Base-by-base conservation (phyloP, 2,797 vertebrate species). In the Paratrypauchen microcephalus region DNA sequence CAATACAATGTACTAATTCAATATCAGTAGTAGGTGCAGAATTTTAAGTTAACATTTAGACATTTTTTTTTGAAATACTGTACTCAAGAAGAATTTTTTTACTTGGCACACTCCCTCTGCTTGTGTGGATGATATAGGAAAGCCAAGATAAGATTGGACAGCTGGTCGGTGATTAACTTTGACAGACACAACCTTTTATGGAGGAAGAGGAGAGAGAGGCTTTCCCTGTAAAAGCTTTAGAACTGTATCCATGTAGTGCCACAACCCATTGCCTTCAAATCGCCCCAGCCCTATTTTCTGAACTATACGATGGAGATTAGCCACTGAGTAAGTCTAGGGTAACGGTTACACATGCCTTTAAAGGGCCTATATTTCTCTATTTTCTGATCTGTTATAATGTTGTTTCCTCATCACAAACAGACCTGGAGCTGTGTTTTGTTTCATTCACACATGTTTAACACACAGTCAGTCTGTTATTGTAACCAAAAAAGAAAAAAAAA, bases 191-290 rank as follows among this genome's bases (percentile, higher is more conserved):
- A 62, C 72, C n/a, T 2, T 50, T 36, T 65, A 70, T 24, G 47
- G 57, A 36, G 9, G 68, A 36, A 71, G 62, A 69, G 5, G 32
- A 21, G 60, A 73, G 62, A 73, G 73, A 71, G 56, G 30, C 62
- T 73, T 82, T 78, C 70, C 9, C 74, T 65, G 72, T 76, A 73
- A 69, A 71, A 52, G 71, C 48, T 65, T 65, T 78, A 76, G 85
- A 86, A 88, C 81, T 76, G 70, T 83, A 86, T 82, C 75, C 74
- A 74, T 88, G 87, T 87, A 71, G 71, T 85, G 86, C 84, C 84
- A 88, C 59, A 79, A 85, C 69, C 70, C 69, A 86, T 88, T 80
- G 81, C 81, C 80, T 75, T 82, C 77, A 71, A 50, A 48, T 30
- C 36, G 45, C 79, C 79, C 56, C 75, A 69, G 76, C 71, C 67